phyloP scores from a whole-genome alignment of 2,113 vertebrate genomes.

The Lepus americanus region DNA sequence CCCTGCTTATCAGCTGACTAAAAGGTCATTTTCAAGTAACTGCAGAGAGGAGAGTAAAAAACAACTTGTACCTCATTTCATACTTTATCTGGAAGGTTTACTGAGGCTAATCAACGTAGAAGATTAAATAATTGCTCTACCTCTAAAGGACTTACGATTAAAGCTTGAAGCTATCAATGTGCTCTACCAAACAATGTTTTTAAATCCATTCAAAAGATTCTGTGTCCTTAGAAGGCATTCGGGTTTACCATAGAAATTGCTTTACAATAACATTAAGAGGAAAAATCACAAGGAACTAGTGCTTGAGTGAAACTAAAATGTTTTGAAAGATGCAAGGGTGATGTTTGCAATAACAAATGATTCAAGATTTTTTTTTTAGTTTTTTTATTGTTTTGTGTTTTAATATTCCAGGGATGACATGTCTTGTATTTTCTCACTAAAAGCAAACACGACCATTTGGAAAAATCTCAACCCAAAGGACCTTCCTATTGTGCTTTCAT shows the following conservation, averaged over 20 bases:
- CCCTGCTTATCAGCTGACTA: background rate
- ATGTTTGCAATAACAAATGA: background rate
- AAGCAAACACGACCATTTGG: background rate
- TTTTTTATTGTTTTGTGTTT: background rate
- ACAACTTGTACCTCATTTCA: slow-evolving; percentile 14
- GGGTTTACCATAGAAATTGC: background rate
- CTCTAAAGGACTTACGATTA: background rate
- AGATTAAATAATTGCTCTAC: background rate
- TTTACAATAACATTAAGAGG: background rate
- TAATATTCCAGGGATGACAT: background rate
- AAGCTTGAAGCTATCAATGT: background rate
- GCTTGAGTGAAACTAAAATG: background rate
- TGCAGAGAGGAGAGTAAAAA: background rate
- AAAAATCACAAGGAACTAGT: background rate
- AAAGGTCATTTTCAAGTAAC: slow-evolving; percentile 23
- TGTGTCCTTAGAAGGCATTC: background rate
- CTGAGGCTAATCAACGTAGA: background rate
- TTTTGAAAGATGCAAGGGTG: background rate
- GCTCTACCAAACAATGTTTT: background rate
- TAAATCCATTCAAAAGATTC: background rate
- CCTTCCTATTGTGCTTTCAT: background rate
- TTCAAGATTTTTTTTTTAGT: background rate
- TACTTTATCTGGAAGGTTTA: background rate
- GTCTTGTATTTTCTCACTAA: background rate
- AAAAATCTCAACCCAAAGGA: background rate